phyloP scores from a whole-genome alignment of 2,113 vertebrate species.

The Mesitornis unicolor region DNA sequence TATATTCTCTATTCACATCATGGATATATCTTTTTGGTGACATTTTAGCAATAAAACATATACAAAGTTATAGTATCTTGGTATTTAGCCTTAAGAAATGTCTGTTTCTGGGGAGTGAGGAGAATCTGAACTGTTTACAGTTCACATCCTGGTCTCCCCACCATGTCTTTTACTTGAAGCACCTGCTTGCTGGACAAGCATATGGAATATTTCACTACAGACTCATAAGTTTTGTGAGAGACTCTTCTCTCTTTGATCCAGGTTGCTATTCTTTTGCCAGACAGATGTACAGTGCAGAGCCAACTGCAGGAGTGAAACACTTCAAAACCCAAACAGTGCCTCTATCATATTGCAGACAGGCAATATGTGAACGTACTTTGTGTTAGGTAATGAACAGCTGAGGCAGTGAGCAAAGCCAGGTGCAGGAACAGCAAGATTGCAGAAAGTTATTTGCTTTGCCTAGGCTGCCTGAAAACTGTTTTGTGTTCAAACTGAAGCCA shows the following conservation, averaged over 20 bases:
- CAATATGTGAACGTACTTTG: neutral
- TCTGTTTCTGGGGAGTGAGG: neutral
- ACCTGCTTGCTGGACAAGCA: neutral
- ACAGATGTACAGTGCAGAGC: neutral
- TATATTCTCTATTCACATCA: neutral
- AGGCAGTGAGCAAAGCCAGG: neutral
- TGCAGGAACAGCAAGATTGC: neutral
- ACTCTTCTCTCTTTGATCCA: neutral
- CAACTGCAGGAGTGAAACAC: neutral
- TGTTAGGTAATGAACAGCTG: neutral
- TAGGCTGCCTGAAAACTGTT: neutral
- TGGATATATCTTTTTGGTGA: neutral
- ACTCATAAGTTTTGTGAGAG: neutral
- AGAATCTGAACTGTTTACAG: neutral
- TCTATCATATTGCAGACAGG: neutral
- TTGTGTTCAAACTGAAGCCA: neutral
- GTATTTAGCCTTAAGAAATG: neutral
- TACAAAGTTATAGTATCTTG: neutral
- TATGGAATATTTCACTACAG: neutral
- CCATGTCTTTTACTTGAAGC: neutral
- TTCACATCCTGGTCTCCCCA: neutral
- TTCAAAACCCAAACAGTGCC: neutral
- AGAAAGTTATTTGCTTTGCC: neutral
- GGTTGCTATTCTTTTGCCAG: neutral
- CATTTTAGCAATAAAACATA: neutral